phyloP scores from a whole-genome alignment of 2,797 vertebrate species.

The Fratercula arctica region DNA sequence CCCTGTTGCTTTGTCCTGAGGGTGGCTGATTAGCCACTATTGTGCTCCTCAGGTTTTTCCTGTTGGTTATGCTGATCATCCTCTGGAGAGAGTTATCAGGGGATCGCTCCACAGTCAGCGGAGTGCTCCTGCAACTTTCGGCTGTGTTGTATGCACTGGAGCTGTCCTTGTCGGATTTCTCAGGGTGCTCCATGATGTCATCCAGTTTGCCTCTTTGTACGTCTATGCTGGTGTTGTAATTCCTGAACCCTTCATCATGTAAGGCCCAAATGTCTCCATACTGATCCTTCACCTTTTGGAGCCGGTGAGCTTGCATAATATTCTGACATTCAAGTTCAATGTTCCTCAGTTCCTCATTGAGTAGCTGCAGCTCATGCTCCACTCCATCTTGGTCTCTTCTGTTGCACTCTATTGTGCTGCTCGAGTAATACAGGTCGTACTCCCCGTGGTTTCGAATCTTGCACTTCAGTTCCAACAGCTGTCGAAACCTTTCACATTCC shows the following conservation, averaged over 20 bases:
- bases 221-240: constrained; percentile 77
- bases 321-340: constrained; percentile 97
- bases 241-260: constrained; percentile 80
- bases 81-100: constrained; percentile 92
- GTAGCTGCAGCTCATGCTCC: constrained; percentile 91
- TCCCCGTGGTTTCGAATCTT: constrained; percentile 92
- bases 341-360: constrained; percentile 94
- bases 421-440: constrained; percentile 93
- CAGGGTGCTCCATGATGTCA: constrained; percentile 87
- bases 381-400: constrained; percentile 85
- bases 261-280: constrained; percentile 78
- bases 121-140: constrained; percentile 94
- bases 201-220: constrained; percentile 80
- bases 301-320: constrained; percentile 94
- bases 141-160: constrained; percentile 98
- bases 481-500: constrained; percentile 89
- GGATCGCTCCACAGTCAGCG: constrained; percentile 88
- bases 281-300: constrained; percentile 83
- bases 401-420: constrained; percentile 89
- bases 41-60: constrained; percentile 87
- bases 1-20: constrained; percentile 71
- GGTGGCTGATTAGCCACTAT: constrained; percentile 66
- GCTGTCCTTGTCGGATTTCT: constrained; percentile 96
- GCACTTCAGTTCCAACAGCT: constrained; percentile 94
- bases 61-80: constrained; percentile 90